These are phyloP conservation scores for Calycopis cecrops DNA, from an alignment of 1,140 invertebrate species.

Conservation along the genomic window DNA sequence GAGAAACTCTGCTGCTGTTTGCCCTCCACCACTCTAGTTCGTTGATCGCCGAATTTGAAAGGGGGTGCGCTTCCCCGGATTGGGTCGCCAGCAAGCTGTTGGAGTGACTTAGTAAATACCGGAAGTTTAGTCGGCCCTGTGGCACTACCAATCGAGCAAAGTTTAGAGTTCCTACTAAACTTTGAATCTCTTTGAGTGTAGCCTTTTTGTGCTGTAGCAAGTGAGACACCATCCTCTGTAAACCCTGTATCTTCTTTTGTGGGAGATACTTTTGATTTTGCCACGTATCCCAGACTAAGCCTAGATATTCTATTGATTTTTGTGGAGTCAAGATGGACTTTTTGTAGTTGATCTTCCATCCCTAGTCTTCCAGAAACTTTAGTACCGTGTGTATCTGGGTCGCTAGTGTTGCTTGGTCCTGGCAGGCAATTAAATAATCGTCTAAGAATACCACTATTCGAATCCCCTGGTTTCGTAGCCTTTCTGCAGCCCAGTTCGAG, in stretches of 20 bases:
- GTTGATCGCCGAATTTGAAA: too few relatives aligned
- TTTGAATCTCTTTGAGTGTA: background rate
- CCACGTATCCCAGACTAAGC: conserved; percentile 14
- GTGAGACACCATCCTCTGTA: background rate
- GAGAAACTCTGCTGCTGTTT: too few relatives aligned
- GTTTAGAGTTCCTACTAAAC: background rate
- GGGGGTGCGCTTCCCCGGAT: too few relatives aligned
- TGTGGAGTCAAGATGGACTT: too few relatives aligned
- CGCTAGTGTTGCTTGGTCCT: too few relatives aligned
- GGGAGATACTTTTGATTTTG: conserved; percentile 13
- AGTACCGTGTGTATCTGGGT: too few relatives aligned
- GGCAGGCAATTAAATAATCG: too few relatives aligned
- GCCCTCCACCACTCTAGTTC: too few relatives aligned
- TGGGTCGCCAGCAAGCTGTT: conserved; percentile 2
- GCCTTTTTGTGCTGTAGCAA: conserved; percentile 1
- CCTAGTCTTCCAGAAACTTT: too few relatives aligned
- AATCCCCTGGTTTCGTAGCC: conserved; percentile 5
- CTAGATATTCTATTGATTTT: conserved; percentile 11
- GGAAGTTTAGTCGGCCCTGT: conserved; percentile 12
- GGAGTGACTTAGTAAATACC: conserved; percentile 3
- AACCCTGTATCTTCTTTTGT: conserved; percentile 6
- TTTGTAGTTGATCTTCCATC: too few relatives aligned
- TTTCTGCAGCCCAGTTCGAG: conserved; percentile 13
- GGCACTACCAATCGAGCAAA: conserved; percentile 14
- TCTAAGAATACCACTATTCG: conserved; percentile 5